Conservation (phyloP, 2,113 vertebrate genomes). For the Melanerpes formicivorus region DNA sequence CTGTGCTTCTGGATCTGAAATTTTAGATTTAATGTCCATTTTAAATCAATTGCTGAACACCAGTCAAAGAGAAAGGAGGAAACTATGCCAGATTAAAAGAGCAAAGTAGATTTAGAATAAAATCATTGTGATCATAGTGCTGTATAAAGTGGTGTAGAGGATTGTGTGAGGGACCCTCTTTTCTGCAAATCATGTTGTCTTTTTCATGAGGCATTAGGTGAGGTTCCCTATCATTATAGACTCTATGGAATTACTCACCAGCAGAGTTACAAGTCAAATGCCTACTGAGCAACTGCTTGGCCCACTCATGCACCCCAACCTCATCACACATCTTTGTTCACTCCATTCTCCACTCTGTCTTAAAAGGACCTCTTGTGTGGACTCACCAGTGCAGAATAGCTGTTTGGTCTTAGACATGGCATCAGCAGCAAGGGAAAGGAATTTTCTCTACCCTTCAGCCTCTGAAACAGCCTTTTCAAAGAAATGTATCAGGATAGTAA, state of each 20-base stretch:
- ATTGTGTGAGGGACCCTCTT: not conserved
- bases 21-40: not conserved
- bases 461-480: not conserved
- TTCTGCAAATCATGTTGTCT: not conserved
- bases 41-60: not conserved
- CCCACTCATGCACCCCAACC: not conserved
- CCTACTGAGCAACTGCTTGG: not conserved
- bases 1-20: not conserved
- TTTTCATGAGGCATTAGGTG: slow-evolving; percentile 1
- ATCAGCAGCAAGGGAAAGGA: not conserved
- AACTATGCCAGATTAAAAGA: not conserved
- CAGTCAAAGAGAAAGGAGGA: not conserved
- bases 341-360: not conserved
- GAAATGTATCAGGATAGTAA: not conserved
- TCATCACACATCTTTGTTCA: not conserved
- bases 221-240: not conserved
- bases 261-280: not conserved
- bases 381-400: not conserved
- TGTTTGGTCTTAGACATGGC: not conserved
- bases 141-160: not conserved
- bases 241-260: not conserved
- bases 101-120: not conserved
- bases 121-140: not conserved
- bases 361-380: not conserved
- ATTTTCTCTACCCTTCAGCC: not conserved